Evolutionary conservation across 2,888 invertebrate species (phyloP).

Genomic region (Mesorhabditis belari): DNA sequence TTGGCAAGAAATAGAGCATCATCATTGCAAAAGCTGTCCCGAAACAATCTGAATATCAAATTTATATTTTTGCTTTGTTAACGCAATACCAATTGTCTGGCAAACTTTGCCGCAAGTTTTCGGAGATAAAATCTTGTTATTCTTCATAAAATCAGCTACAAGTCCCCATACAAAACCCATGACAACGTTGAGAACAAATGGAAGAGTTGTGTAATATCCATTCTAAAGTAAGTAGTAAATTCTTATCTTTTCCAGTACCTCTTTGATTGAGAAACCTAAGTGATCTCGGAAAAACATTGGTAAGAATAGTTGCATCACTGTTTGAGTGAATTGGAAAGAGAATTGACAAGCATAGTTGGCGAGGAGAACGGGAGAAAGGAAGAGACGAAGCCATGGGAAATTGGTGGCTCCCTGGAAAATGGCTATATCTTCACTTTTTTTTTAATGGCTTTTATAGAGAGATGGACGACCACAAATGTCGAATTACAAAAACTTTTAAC

Average conservation of each 20-base stretch:
- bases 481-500: no score
- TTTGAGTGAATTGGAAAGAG: not conserved
- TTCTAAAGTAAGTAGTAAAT: no score
- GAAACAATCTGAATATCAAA: not conserved
- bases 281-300: not conserved
- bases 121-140: not conserved
- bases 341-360: not conserved
- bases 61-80: not conserved
- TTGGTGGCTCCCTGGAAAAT: not conserved
- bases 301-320: not conserved
- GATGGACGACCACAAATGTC: no score
- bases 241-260: no score
- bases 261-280: not conserved
- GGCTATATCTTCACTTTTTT: not conserved
- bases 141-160: not conserved
- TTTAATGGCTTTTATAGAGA: no score
- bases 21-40: not conserved
- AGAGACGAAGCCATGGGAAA: not conserved
- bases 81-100: not conserved
- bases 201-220: not conserved
- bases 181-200: not conserved
- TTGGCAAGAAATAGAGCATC: not conserved
- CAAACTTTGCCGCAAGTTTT: not conserved
- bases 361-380: not conserved
- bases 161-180: not conserved